Percentiles rank a stretch among this genome's conserved stretches.
These are phyloP conservation scores for Schizothorax lantsangensis DNA, from an alignment of 2,797 vertebrate species.

Conservation along the genomic window DNA sequence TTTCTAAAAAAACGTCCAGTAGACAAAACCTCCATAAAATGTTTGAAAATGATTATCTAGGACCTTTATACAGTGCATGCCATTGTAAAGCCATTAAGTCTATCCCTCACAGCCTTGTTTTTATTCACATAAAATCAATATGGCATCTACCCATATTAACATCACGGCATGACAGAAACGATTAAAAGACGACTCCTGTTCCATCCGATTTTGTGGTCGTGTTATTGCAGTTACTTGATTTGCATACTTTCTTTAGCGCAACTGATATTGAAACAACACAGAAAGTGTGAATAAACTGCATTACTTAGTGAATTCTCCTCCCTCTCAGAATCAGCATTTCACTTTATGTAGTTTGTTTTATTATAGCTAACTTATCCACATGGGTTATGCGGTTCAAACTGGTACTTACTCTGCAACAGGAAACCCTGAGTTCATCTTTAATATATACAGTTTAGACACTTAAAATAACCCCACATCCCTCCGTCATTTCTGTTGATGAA, in stretches of 20 bases:
- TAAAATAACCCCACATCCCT: not conserved
- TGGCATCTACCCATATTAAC: not conserved
- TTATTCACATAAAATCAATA: not conserved
- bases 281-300: not conserved
- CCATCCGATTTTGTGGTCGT: not conserved
- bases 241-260: not conserved
- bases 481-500: constrained; percentile 1
- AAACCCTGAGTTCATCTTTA: not conserved
- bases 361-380: not conserved
- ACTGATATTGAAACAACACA: not conserved
- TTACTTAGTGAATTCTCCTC: not conserved
- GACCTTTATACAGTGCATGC: not conserved
- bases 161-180: not conserved
- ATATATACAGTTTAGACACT: not conserved
- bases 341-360: not conserved
- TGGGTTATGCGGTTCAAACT: not conserved
- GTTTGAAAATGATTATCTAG: not conserved
- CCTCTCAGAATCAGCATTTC: not conserved
- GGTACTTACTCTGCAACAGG: not conserved
- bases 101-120: not conserved
- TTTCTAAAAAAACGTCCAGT: not conserved
- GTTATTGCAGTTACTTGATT: not conserved
- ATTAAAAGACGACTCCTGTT: not conserved
- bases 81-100: not conserved
- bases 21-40: not conserved